These are phyloP conservation scores for Corella eumyota DNA, from an alignment of 23 tunicate genomes.

Conservation along the genomic window DNA sequence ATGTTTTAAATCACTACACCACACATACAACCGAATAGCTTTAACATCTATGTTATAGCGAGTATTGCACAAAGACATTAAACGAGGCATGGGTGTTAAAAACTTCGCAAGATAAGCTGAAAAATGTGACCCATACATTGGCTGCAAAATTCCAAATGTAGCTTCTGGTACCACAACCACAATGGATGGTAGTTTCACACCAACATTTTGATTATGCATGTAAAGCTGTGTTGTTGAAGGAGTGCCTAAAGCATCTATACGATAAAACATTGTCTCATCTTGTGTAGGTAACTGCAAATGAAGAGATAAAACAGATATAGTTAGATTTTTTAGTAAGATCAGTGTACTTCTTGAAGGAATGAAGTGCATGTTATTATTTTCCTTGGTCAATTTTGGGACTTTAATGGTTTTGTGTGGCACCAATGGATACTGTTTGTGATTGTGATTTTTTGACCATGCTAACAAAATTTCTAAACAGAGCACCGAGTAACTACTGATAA, in stretches of 20 bases:
- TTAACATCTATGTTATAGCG: slow-evolving; percentile 7
- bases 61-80: slow-evolving; percentile 32
- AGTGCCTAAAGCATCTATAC: not conserved
- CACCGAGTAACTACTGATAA: slow-evolving; percentile 23
- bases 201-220: slow-evolving; percentile 3
- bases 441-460: slow-evolving; percentile 42
- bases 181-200: slow-evolving; percentile 14
- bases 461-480: slow-evolving; percentile 13
- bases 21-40: slow-evolving; percentile 3
- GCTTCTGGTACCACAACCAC: slow-evolving; percentile 4
- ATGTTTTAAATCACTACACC: not conserved
- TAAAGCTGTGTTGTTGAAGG: slow-evolving; percentile 6
- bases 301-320: slow-evolving; percentile 13
- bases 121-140: slow-evolving; percentile 57
- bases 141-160: slow-evolving; percentile 21
- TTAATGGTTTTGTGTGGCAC: slow-evolving; percentile 1
- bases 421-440: slow-evolving; percentile 30
- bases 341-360: slow-evolving; percentile 39
- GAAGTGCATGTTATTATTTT: slow-evolving; percentile 11
- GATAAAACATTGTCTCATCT: slow-evolving; percentile 8
- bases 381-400: slow-evolving; percentile 14
- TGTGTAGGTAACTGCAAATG: slow-evolving; percentile 3
- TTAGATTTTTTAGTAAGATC: slow-evolving; percentile 11
- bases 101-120: slow-evolving; percentile 34
- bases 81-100: slow-evolving; percentile 20